Evolutionary conservation across 2,888 invertebrate genomes (phyloP).

Genomic region (Dolichomitus sp.): DNA sequence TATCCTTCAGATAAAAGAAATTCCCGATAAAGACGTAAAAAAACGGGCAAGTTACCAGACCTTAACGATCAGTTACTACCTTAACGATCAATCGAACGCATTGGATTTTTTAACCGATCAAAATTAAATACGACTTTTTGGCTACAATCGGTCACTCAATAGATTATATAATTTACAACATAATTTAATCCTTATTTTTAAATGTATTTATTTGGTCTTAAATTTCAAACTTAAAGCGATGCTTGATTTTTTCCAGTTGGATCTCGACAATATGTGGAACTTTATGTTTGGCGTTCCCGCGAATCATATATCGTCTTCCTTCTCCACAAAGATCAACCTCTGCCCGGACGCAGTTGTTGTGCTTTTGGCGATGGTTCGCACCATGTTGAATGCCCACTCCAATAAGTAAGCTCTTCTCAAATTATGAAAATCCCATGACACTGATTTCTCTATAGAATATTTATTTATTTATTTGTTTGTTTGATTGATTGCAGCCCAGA

Average conservation of each 20-base stretch:
- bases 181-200: background rate
- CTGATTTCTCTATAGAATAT: constrained; percentile 31
- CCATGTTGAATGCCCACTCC: constrained; percentile 89
- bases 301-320: constrained; percentile 88
- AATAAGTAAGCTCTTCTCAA: constrained; percentile 81
- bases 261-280: constrained; percentile 96
- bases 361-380: constrained; percentile 94
- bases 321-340: constrained; percentile 91
- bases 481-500: constrained; percentile 86
- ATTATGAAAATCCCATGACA: background rate
- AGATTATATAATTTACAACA: background rate
- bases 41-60: too few species aligned
- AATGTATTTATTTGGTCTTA: background rate
- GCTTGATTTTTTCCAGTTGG: constrained; percentile 85
- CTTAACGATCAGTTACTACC: too few species aligned
- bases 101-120: too few species aligned
- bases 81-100: too few species aligned
- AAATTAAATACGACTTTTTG: too few species aligned
- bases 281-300: constrained; percentile 95
- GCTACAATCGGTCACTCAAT: background rate
- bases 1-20: too few species aligned
- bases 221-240: background rate
- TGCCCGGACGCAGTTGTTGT: constrained; percentile 97
- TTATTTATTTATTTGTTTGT: constrained; percentile 31
- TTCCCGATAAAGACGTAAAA: too few species aligned